Evolutionary conservation across 2,888 invertebrate genomes (phyloP).

Genomic region (Melieria picta): DNA sequence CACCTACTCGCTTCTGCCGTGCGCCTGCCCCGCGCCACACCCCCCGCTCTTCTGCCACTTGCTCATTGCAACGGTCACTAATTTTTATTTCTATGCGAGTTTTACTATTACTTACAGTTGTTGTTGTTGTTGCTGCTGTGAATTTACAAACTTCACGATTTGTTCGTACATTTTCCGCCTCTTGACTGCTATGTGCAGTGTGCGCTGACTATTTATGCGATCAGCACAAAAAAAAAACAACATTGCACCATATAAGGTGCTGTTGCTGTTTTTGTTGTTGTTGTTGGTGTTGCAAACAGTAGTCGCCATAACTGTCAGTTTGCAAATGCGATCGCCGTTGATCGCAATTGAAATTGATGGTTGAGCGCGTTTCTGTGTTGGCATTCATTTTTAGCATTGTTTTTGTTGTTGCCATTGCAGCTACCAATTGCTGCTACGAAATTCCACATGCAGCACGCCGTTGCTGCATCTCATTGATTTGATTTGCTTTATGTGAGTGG

Average conservation of each 20-base stretch:
- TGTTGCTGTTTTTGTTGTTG: not conserved
- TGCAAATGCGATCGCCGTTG: conserved; percentile 9
- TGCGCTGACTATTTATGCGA: too few relatives aligned
- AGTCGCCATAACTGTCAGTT: conserved; percentile 33
- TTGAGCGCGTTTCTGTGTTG: conserved; percentile 21
- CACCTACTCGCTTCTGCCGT: too few relatives aligned
- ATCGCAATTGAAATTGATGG: conserved; percentile 33
- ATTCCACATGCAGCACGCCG: conserved; percentile 16
- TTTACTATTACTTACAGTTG: too few relatives aligned
- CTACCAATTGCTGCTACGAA: conserved; percentile 24
- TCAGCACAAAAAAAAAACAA: not conserved
- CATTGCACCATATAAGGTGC: conserved; percentile 9
- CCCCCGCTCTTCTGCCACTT: too few relatives aligned
- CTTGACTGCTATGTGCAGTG: too few relatives aligned
- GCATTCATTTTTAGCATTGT: conserved; percentile 3
- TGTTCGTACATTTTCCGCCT: too few relatives aligned
- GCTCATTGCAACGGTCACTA: too few relatives aligned
- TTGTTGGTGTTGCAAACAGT: conserved; percentile 10
- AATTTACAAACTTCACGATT: too few relatives aligned
- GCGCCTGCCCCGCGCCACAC: too few relatives aligned
- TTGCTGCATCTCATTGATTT: conserved; percentile 18
- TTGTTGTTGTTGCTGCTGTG: too few relatives aligned
- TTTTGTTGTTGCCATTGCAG: conserved; percentile 7
- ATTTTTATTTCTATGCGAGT: too few relatives aligned
- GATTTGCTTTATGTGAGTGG: conserved; percentile 16